Evolutionary conservation across 2,888 invertebrate genomes (phyloP).

Genomic region (Oscheius sp.): DNA sequence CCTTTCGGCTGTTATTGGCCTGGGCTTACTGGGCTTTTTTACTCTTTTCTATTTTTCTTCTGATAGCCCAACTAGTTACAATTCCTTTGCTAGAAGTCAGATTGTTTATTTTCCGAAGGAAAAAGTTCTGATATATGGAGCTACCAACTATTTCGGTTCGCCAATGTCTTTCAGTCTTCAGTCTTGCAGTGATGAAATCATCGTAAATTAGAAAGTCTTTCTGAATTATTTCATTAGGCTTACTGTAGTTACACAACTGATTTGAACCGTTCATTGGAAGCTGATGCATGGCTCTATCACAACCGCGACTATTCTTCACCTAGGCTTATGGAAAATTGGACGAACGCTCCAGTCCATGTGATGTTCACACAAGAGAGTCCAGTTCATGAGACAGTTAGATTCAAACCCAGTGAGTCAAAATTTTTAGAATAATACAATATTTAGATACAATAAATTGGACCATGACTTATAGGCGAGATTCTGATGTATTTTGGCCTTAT

Average conservation of each 20-base stretch:
- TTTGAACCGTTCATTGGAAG: background rate
- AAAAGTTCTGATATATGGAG: constrained; percentile 10
- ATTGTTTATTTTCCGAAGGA: background rate
- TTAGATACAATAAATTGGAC: constrained; percentile 54
- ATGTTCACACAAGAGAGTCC: constrained; percentile 22
- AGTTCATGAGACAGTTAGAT: constrained; percentile 4
- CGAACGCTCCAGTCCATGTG: background rate
- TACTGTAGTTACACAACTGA: constrained; percentile 3
- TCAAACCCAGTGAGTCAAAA: background rate
- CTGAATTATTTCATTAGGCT: background rate
- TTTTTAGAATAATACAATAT: background rate
- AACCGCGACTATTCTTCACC: constrained; percentile 2
- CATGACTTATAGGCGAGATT: constrained; percentile 49
- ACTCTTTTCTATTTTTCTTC: background rate
- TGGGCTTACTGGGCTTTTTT: background rate
- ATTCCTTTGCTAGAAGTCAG: background rate
- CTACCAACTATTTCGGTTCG: constrained; percentile 7
- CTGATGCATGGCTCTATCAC: constrained; percentile 11
- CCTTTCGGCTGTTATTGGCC: background rate
- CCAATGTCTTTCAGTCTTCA: too few relatives aligned
- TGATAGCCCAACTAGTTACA: background rate
- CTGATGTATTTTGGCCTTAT: constrained; percentile 47
- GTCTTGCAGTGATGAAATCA: too few relatives aligned
- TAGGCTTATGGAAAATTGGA: background rate
- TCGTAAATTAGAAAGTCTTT: background rate